phyloP scores from a whole-genome alignment of 2,888 invertebrate species.

The Standfussiana lucernea region DNA sequence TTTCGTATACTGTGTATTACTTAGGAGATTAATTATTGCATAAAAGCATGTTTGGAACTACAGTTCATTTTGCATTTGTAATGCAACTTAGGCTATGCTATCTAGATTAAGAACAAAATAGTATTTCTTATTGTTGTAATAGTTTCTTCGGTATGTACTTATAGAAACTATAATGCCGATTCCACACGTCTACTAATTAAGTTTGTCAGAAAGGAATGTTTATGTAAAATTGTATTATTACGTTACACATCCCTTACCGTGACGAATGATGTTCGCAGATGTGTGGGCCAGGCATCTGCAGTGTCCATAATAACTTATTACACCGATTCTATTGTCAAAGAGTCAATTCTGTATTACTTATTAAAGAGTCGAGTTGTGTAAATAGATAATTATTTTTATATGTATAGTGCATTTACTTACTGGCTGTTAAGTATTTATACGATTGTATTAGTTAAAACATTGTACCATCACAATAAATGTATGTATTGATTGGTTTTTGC shows the following conservation, averaged over 20 bases:
- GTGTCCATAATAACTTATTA: conserved; percentile 80
- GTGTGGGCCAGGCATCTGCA: conserved; percentile 58
- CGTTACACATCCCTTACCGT: conserved; percentile 26
- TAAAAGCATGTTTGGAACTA: conserved; percentile 64
- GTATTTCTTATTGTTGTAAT: conserved; percentile 81
- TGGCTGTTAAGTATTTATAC: conserved; percentile 88
- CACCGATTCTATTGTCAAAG: conserved; percentile 76
- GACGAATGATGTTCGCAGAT: conserved; percentile 37
- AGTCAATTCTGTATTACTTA: conserved; percentile 74
- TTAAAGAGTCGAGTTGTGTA: conserved; percentile 79
- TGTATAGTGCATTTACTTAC: conserved; percentile 89
- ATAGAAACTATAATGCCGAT: conserved; percentile 71
- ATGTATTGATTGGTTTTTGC: conserved; percentile 72
- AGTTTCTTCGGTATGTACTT: conserved; percentile 72
- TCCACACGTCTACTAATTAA: conserved; percentile 55
- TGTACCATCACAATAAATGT: conserved; percentile 77
- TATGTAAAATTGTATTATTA: conserved; percentile 23
- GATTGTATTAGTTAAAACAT: conserved; percentile 74
- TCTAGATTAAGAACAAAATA: conserved; percentile 80
- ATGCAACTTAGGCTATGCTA: conserved; percentile 76
- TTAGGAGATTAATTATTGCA: conserved; percentile 70
- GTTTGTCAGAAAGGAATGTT: conserved; percentile 42
- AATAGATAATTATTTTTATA: conserved; percentile 83
- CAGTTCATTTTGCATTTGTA: conserved; percentile 68
- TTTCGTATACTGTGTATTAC: conserved; percentile 65